phyloP scores from a whole-genome alignment of 2,113 vertebrate genomes.

The Chloropsis hardwickii region DNA sequence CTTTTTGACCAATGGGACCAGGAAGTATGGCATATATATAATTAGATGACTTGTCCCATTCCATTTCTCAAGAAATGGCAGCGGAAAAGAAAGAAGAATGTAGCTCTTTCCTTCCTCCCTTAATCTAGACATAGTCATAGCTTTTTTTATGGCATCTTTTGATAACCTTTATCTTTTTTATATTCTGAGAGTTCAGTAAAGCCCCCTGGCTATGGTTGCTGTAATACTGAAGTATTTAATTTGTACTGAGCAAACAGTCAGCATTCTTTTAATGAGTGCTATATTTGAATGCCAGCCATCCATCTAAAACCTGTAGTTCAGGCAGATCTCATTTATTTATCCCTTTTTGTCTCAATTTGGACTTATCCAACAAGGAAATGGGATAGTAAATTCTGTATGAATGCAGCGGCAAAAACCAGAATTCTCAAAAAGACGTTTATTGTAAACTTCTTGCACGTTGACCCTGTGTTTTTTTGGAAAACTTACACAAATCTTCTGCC shows the following conservation, averaged over 20 bases:
- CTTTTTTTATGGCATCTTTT: neutral
- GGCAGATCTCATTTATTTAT: neutral
- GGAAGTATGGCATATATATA: neutral
- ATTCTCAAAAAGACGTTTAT: neutral
- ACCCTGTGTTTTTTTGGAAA: neutral
- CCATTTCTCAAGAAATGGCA: neutral
- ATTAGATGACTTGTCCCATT: neutral
- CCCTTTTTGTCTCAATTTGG: neutral
- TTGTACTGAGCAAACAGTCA: neutral
- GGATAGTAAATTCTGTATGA: neutral
- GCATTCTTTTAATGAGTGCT: neutral
- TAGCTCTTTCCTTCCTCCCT: neutral
- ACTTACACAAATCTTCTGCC: neutral
- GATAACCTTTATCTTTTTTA: constrained; percentile 17
- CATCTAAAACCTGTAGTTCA: neutral
- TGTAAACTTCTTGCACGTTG: neutral
- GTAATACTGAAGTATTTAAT: constrained; percentile 17
- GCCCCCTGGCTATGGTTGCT: neutral
- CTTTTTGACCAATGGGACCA: neutral
- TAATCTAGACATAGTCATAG: neutral
- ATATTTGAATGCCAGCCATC: neutral
- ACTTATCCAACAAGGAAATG: neutral
- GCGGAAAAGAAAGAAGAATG: neutral
- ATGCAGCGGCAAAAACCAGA: neutral
- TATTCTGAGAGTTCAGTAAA: constrained; percentile 16